Conservation (phyloP, 2,888 invertebrate genomes). For the Alentia gelatinosa region DNA sequence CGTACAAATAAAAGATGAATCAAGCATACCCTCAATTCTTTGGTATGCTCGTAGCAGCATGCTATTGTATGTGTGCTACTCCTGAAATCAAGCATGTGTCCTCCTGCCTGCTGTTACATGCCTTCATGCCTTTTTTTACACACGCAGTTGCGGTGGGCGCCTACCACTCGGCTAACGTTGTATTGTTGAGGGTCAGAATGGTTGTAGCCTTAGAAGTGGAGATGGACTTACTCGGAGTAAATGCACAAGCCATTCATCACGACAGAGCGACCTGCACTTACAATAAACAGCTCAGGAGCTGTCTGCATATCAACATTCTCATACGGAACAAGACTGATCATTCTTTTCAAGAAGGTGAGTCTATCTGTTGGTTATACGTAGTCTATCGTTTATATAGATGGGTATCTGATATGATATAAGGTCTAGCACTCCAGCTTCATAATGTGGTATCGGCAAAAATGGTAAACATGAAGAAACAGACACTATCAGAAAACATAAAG, state of each 20-base stretch:
- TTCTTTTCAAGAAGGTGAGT: not conserved
- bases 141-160: conserved; percentile 28
- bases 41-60: too few species aligned
- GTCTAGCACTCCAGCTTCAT: too few species aligned
- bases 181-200: not conserved
- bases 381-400: too few species aligned
- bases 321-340: not conserved
- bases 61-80: too few species aligned
- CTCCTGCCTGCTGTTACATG: not conserved
- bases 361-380: too few species aligned
- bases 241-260: not conserved
- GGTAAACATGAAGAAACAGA: too few species aligned
- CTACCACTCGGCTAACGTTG: not conserved
- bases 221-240: not conserved
- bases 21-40: too few species aligned
- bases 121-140: not conserved
- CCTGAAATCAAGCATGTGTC: too few species aligned
- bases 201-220: not conserved
- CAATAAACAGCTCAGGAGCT: not conserved
- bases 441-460: too few species aligned
- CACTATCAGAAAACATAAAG: too few species aligned
- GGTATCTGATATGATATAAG: too few species aligned
- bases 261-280: not conserved
- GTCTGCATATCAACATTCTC: not conserved
- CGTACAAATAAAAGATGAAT: too few species aligned